These are phyloP conservation scores for Stercorarius parasiticus DNA, from an alignment of 2,113 vertebrate genomes.

Conservation along the genomic window DNA sequence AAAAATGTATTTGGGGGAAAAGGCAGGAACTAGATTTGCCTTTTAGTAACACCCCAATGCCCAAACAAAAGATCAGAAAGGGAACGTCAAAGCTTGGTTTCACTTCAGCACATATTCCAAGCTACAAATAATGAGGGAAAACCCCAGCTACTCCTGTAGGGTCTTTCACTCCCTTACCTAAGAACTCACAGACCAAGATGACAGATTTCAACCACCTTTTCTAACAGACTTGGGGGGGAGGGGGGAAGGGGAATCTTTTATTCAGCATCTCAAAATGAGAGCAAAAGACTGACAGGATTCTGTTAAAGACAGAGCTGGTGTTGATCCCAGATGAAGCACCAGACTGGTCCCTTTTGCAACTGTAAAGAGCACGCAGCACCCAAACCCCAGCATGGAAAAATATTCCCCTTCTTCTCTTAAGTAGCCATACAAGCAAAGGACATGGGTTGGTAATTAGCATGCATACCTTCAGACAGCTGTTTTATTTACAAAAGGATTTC, in stretches of 20 bases:
- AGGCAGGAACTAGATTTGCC: neutral
- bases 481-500: neutral
- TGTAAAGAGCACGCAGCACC: neutral
- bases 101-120: neutral
- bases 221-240: neutral
- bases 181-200: neutral
- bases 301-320: fast-evolving
- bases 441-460: fast-evolving
- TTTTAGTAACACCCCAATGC: neutral
- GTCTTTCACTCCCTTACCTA: neutral
- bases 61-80: neutral
- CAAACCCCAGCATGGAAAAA: neutral
- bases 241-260: neutral
- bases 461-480: fast-evolving
- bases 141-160: neutral
- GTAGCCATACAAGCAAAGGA: neutral
- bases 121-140: neutral
- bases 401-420: neutral
- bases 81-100: neutral
- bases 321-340: fast-evolving
- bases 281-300: neutral
- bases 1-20: fast-evolving
- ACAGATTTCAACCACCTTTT: neutral
- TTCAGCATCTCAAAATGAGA: neutral
- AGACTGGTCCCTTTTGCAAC: neutral